Conservation (phyloP, 1,140 invertebrate species). For the Drosophila ananassae region DNA sequence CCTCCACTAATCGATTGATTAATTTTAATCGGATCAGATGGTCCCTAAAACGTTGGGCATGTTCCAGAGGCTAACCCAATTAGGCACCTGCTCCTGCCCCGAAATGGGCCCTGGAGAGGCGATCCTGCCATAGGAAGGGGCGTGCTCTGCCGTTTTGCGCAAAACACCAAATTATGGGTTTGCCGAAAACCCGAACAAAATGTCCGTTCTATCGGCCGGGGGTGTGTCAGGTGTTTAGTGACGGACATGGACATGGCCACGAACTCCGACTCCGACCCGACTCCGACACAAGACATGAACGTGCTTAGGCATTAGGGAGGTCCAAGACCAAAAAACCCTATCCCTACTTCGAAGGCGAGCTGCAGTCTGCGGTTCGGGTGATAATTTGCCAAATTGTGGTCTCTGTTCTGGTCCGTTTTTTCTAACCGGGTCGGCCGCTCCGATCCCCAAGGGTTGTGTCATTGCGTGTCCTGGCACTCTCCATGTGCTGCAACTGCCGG, state of each 20-base stretch:
- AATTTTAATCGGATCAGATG: not conserved
- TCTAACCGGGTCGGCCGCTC: slow-evolving; percentile 49
- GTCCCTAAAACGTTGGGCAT: slow-evolving; percentile 35
- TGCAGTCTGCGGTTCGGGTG: slow-evolving; percentile 54
- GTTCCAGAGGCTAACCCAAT: slow-evolving; percentile 14
- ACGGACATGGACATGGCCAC: slow-evolving; percentile 63
- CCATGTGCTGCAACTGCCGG: slow-evolving; percentile 68
- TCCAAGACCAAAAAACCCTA: slow-evolving; percentile 21
- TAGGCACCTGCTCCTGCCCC: slow-evolving; percentile 70
- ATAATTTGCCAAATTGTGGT: slow-evolving; percentile 78
- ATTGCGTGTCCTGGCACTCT: slow-evolving; percentile 66
- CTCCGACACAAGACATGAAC: slow-evolving; percentile 38
- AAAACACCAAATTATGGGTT: slow-evolving; percentile 81
- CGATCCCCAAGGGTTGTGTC: slow-evolving; percentile 42
- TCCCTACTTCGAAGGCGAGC: slow-evolving; percentile 33
- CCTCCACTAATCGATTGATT: not conserved
- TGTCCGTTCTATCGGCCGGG: slow-evolving; percentile 45
- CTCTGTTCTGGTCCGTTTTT: slow-evolving; percentile 36
- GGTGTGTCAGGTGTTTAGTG: slow-evolving; percentile 74
- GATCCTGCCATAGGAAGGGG: slow-evolving; percentile 25
- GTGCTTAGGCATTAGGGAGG: slow-evolving; percentile 81
- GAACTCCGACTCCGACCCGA: slow-evolving; percentile 7
- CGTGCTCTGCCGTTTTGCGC: slow-evolving; percentile 64
- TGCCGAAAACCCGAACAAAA: slow-evolving; percentile 28
- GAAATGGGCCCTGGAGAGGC: slow-evolving; percentile 55